Percentiles rank a stretch among this genome's conserved stretches.
Conservation (phyloP, 2,888 invertebrate genomes). For the Tholera decimalis region DNA sequence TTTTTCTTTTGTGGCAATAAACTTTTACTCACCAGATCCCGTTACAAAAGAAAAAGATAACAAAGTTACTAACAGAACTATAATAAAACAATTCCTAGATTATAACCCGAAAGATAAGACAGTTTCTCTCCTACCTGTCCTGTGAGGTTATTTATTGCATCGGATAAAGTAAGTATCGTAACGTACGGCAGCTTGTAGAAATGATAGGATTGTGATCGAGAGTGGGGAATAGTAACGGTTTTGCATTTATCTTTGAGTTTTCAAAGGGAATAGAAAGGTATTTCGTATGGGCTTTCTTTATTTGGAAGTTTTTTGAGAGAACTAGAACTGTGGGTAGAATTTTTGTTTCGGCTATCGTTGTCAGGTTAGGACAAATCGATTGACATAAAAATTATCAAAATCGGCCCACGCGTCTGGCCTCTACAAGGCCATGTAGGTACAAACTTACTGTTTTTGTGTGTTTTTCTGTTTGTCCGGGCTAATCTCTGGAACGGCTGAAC, state of each 20-base stretch:
- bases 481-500: too few species aligned
- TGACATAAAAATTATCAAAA: too few species aligned
- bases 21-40: background rate
- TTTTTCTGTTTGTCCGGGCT: too few species aligned
- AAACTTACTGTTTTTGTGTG: too few species aligned
- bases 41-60: background rate
- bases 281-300: background rate
- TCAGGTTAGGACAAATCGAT: too few species aligned
- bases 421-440: too few species aligned
- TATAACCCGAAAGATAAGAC: background rate
- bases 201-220: background rate
- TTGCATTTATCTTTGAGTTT: background rate
- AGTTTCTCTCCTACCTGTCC: background rate
- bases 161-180: background rate
- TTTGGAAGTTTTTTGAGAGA: too few species aligned
- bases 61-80: background rate
- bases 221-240: background rate
- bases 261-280: background rate
- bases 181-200: background rate
- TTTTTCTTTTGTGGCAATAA: too few species aligned
- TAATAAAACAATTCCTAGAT: constrained; percentile 1
- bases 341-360: too few species aligned
- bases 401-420: too few species aligned
- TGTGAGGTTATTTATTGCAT: background rate
- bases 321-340: too few species aligned